Percentiles rank a stretch among this genome's conserved stretches.
These are phyloP conservation scores for Odontocerum albicorne DNA, from an alignment of 2,888 invertebrate species.

Conservation along the genomic window DNA sequence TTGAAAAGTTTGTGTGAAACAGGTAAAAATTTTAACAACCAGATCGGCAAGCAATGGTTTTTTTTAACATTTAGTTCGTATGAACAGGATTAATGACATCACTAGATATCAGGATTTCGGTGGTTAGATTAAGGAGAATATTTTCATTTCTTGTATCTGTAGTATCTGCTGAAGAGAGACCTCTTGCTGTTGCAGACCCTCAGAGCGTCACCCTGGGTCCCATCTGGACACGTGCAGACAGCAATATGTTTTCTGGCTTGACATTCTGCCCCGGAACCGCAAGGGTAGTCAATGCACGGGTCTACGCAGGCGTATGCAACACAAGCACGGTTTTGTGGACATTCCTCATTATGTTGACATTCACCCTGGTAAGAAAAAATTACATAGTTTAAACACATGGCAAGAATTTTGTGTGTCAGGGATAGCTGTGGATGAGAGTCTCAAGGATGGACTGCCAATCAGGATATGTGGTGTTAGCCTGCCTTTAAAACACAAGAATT, in stretches of 20 bases:
- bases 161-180: slow-evolving; percentile 48
- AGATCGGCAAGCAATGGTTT: too few species aligned
- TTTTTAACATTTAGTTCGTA: too few species aligned
- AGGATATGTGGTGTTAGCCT: too few species aligned
- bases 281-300: slow-evolving; percentile 78
- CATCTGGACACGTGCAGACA: slow-evolving; percentile 78
- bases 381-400: background rate
- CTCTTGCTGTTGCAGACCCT: slow-evolving; percentile 57
- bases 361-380: slow-evolving; percentile 62
- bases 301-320: slow-evolving; percentile 74
- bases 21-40: too few species aligned
- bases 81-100: too few species aligned
- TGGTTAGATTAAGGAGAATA: too few species aligned
- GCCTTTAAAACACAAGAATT: too few species aligned
- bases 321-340: slow-evolving; percentile 73
- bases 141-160: slow-evolving; percentile 41
- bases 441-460: too few species aligned
- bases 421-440: too few species aligned
- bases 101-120: too few species aligned
- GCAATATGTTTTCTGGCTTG: slow-evolving; percentile 76
- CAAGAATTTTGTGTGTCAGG: too few species aligned
- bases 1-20: too few species aligned
- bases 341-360: slow-evolving; percentile 76
- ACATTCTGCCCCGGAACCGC: slow-evolving; percentile 75
- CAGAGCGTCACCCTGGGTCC: slow-evolving; percentile 62